Evolutionary conservation across 1,140 invertebrate genomes (phyloP).

Genomic region (Mylabris phalerata): DNA sequence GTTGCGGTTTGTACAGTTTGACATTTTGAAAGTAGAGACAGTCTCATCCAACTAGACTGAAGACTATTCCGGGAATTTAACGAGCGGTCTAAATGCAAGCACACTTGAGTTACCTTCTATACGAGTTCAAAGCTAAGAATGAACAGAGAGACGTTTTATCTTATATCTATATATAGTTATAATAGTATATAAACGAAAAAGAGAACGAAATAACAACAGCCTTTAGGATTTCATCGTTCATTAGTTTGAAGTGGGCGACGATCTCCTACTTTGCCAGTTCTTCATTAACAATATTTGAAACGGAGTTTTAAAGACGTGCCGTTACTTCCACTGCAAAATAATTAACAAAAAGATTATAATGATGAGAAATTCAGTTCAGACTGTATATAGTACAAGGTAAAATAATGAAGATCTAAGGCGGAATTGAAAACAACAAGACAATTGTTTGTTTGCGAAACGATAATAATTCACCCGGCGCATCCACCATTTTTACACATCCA

Average conservation of each 20-base stretch:
- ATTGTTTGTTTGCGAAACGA: no score
- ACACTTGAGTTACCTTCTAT: conserved; percentile 8
- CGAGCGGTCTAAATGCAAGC: conserved; percentile 15
- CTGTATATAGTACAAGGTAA: not conserved
- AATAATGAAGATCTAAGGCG: not conserved
- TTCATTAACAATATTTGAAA: conserved; percentile 16
- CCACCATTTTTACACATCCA: no score
- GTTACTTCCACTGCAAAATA: conserved; percentile 6
- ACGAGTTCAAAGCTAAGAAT: no score
- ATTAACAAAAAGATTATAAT: conserved; percentile 10
- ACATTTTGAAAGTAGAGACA: conserved; percentile 6
- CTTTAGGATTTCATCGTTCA: conserved; percentile 12
- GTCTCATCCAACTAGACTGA: conserved; percentile 5
- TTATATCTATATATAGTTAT: no score
- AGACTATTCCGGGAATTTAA: conserved; percentile 9
- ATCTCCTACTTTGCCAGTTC: conserved; percentile 4
- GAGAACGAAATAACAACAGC: conserved; percentile 1
- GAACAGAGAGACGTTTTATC: no score
- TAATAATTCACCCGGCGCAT: no score
- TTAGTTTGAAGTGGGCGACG: conserved; percentile 8
- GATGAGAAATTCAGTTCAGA: not conserved
- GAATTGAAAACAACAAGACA: no score
- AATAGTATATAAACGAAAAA: no score
- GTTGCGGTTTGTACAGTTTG: conserved; percentile 9
- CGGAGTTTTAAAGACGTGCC: conserved; percentile 7